A percentile compares a stretch with the other conserved stretches of the same genome.
phyloP scores from a whole-genome alignment of 2,113 vertebrate genomes.

The Tyto alba region DNA sequence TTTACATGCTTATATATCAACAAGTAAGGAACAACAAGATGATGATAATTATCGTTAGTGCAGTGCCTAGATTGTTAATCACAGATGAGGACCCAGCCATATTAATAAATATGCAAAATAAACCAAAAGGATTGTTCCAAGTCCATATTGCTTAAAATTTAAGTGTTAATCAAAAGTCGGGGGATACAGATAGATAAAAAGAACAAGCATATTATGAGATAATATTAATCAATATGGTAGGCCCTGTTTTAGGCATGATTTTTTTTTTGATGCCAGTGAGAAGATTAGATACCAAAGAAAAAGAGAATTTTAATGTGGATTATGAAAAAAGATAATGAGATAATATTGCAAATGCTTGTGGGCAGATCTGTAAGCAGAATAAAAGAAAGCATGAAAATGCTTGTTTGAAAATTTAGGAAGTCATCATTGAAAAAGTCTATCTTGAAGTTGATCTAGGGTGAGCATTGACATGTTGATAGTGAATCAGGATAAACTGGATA shows the following conservation, averaged over 20 bases:
- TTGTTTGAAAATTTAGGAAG: constrained; percentile 51
- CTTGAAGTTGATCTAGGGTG: constrained; percentile 41
- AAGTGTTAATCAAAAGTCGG: constrained; percentile 45
- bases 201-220: constrained; percentile 60
- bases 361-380: constrained; percentile 41
- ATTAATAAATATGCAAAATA: constrained; percentile 50
- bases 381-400: constrained; percentile 55
- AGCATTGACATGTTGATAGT: background rate
- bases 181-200: constrained; percentile 35
- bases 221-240: constrained; percentile 54
- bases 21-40: constrained; percentile 42
- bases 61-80: background rate
- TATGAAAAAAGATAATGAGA: constrained; percentile 54
- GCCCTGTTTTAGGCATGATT: constrained; percentile 19
- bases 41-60: background rate
- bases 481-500: background rate
- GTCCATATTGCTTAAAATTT: background rate
- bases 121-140: background rate
- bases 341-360: constrained; percentile 36
- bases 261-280: constrained; percentile 48
- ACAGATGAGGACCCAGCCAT: constrained; percentile 1
- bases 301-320: constrained; percentile 53
- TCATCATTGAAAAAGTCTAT: background rate
- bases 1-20: constrained; percentile 48
- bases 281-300: constrained; percentile 56